Base-by-base conservation (phyloP, 2,797 vertebrate species). In the Lagorchestes hirsutus region DNA sequence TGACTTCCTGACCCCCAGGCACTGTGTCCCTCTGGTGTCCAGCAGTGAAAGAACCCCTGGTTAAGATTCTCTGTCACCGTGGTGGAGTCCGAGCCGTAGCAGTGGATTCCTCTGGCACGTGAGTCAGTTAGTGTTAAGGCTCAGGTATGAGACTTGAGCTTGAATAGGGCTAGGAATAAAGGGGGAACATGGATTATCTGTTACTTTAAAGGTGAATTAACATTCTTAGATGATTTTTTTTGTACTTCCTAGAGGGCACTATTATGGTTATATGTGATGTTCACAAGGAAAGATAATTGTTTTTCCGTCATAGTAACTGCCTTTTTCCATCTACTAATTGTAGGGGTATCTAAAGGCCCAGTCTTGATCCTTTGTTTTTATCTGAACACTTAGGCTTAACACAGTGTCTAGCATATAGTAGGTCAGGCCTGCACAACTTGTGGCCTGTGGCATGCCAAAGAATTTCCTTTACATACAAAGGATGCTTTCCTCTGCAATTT, bases 11-110 rank as follows among this genome's bases (percentile, higher is more conserved):
- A 3, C 0, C 16, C 18, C 0, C 52, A 99, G 99, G 99, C 90
- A 99, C 99, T 0, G 99, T 99, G 97, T 99, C 98, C 12, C 98
- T 99, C 50, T 99, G 99, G 99, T 99, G 99, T 10, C 99, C 99
- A 91, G 99, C 99, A 82, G 97, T 99, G 98, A 99, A 98, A 96
- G 99, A 99, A 95, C 98, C 99, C 0, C 98, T 99, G 0, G 99
- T 99, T 52, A 99, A 99, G 98, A 99, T 99, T 99, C 98, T 99
- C 2, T 99, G 99, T 96, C 99, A 99, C 97, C 99, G 98, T 4
- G 99, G 99, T 0, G 98, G 98, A 0, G 99, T 99, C 34, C 99
- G 99, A 24, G 99, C 99, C 0, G 92, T 99, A 90, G 92, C 99
- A 0, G 98, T 99, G 1, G 99, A 99, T 96, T 98, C 99, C 98